Evolutionary conservation across 2,888 invertebrate genomes (phyloP).

Genomic region (Pelosia muscerda): DNA sequence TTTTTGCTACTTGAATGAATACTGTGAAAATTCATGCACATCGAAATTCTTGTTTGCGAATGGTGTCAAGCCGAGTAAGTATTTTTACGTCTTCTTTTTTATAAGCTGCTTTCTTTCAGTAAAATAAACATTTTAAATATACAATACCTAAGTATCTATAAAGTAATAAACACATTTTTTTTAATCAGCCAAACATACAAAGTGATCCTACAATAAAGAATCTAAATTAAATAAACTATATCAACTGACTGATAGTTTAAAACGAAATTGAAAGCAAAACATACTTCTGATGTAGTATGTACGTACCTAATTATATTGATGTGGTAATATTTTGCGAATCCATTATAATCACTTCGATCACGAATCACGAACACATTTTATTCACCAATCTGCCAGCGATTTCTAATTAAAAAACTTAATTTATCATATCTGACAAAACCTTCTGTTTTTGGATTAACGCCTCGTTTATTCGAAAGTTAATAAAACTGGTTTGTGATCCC

Average conservation of each 20-base stretch:
- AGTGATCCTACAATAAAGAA: too few species aligned
- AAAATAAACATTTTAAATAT: not conserved
- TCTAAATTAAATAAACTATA: not conserved
- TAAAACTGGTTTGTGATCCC: constrained; percentile 15
- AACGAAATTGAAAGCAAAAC: not conserved
- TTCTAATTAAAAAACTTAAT: constrained; percentile 14
- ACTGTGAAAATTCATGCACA: too few species aligned
- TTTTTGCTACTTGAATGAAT: too few species aligned
- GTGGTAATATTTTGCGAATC: not conserved
- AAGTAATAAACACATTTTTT: too few species aligned
- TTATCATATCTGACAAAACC: constrained; percentile 11
- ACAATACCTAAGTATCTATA: not conserved
- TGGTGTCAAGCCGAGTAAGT: too few species aligned
- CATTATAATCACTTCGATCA: constrained; percentile 8
- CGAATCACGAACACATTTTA: constrained; percentile 8
- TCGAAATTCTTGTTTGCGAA: too few species aligned
- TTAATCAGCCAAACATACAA: too few species aligned
- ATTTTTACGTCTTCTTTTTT: too few species aligned
- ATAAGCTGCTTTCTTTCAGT: not conserved
- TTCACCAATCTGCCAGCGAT: constrained; percentile 1
- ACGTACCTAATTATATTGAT: constrained; percentile 5
- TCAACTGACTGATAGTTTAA: not conserved
- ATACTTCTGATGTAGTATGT: not conserved
- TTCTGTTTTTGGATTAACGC: constrained; percentile 15
- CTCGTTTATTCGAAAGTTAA: constrained; percentile 8